Percentiles rank a stretch among this genome's conserved stretches.
These are phyloP conservation scores for Xanthia icteritia DNA, from an alignment of 2,888 invertebrate species.

Conservation along the genomic window DNA sequence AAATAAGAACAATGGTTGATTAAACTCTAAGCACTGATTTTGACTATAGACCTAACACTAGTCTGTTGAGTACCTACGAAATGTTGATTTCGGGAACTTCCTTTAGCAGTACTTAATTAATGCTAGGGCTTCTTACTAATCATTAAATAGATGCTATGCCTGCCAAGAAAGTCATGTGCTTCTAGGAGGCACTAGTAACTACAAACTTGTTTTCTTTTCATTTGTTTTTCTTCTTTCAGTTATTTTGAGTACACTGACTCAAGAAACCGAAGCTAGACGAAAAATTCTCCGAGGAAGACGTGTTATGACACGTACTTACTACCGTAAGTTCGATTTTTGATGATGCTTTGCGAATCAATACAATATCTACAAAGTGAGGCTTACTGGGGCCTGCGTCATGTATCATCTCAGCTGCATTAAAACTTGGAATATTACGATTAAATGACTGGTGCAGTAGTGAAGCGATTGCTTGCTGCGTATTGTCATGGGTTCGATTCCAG, in stretches of 20 bases:
- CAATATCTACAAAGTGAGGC: not conserved
- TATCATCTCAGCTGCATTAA: not conserved
- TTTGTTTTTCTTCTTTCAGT: constrained; percentile 85
- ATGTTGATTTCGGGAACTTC: not conserved
- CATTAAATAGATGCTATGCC: not conserved
- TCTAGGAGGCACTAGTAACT: no score
- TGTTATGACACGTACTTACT: constrained; percentile 94
- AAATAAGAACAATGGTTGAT: not conserved
- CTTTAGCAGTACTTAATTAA: not conserved
- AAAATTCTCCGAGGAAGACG: constrained; percentile 95
- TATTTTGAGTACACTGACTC: constrained; percentile 92
- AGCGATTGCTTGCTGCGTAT: not conserved
- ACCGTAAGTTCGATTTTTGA: constrained; percentile 91
- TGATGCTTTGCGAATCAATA: no score
- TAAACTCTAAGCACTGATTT: not conserved
- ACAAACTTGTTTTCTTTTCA: not conserved
- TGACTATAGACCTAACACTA: not conserved
- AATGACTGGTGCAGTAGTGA: not conserved
- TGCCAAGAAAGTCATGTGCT: not conserved
- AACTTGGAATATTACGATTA: not conserved
- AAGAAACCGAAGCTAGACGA: constrained; percentile 94
- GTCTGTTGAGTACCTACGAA: not conserved
- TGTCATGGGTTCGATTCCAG: not conserved
- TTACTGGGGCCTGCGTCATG: not conserved
- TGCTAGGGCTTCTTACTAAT: not conserved